These are phyloP conservation scores for Scaptomyza cyrtandrae DNA, from an alignment of 2,888 invertebrate genomes.

Conservation along the genomic window DNA sequence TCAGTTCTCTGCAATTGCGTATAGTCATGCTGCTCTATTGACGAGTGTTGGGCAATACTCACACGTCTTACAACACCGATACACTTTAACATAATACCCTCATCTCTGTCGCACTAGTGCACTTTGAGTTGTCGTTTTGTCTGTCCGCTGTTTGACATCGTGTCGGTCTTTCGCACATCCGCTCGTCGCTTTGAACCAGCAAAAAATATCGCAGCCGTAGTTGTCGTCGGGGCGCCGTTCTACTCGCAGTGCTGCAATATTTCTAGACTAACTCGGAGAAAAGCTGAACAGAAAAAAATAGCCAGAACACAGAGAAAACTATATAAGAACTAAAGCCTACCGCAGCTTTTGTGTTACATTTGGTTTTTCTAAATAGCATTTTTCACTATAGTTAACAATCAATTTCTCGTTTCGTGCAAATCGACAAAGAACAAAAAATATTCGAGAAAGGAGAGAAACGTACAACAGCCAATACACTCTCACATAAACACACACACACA, in stretches of 20 bases:
- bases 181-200: conserved; percentile 42
- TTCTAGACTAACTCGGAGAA: conserved; percentile 69
- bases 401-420: conserved; percentile 51
- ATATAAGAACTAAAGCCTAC: conserved; percentile 32
- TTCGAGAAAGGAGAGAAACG: conserved; percentile 67
- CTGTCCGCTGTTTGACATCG: conserved; percentile 45
- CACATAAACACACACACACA: conserved; percentile 70
- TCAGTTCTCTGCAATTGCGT: conserved; percentile 22
- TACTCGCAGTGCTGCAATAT: conserved; percentile 76
- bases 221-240: conserved; percentile 78
- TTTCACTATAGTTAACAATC: conserved; percentile 59
- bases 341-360: conserved; percentile 73
- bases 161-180: conserved; percentile 56
- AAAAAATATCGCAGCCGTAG: conserved; percentile 64
- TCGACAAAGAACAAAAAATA: conserved; percentile 63
- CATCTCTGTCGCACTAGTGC: conserved; percentile 46
- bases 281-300: conserved; percentile 63
- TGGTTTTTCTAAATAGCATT: conserved; percentile 66
- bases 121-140: conserved; percentile 12
- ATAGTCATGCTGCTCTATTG: conserved; percentile 53
- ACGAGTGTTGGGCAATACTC: conserved; percentile 41
- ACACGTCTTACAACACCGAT: conserved; percentile 45
- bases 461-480: conserved; percentile 59
- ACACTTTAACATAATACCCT: conserved; percentile 28
- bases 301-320: conserved; percentile 52